These are phyloP conservation scores for Seladonia tumulorum DNA, from an alignment of 2,888 invertebrate genomes.

Conservation along the genomic window DNA sequence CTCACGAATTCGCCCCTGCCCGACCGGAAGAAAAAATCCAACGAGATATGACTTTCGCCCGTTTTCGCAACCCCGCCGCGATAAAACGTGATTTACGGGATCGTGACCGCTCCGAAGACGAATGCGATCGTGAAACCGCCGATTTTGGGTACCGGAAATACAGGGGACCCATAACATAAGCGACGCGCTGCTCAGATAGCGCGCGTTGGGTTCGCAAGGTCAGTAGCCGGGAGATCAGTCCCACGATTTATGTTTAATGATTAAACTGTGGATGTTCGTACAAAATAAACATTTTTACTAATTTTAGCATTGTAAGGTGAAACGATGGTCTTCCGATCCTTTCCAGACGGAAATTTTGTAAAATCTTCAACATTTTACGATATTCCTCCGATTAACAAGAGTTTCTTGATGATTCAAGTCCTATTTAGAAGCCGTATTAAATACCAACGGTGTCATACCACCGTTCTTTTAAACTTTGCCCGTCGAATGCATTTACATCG, in stretches of 20 bases:
- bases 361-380: too few species aligned
- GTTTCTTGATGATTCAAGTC: too few species aligned
- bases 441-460: too few species aligned
- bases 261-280: not conserved
- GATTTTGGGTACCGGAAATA: not conserved
- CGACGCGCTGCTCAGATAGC: not conserved
- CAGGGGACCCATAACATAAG: not conserved
- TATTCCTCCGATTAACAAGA: too few species aligned
- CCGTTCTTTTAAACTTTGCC: not conserved
- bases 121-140: not conserved
- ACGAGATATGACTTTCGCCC: conserved; percentile 1
- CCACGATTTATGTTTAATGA: not conserved
- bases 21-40: not conserved
- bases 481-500: not conserved
- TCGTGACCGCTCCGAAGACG: not conserved
- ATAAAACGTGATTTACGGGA: conserved; percentile 7
- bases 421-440: not conserved
- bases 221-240: not conserved
- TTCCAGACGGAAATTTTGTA: too few species aligned
- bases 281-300: too few species aligned
- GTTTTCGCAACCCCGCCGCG: conserved; percentile 1
- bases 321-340: too few species aligned
- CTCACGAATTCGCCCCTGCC: conserved; percentile 24
- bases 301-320: too few species aligned
- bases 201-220: not conserved